Evolutionary conservation across 37 sponge, comb jelly and placozoan species (phyloP).

Genomic region (Chondrilla cf. caribensis): DNA sequence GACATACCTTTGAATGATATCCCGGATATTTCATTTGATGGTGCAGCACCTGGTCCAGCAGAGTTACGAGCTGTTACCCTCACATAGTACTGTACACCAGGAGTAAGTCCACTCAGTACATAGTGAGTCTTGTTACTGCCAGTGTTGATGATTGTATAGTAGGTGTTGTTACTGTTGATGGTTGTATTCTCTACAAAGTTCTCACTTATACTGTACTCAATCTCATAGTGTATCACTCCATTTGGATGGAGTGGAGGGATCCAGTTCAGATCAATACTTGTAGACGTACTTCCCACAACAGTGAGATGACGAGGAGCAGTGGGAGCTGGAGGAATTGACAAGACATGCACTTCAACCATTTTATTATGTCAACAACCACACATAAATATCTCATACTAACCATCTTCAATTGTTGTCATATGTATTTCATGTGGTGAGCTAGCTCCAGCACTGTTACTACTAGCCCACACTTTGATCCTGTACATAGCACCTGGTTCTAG

Average conservation of each 20-base stretch:
- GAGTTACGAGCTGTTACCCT: not conserved
- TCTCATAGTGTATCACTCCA: slow-evolving; percentile 17
- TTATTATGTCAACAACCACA: no score
- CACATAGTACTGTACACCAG: not conserved
- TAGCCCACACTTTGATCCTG: not conserved
- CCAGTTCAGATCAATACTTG: slow-evolving; percentile 7
- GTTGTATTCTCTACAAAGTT: not conserved
- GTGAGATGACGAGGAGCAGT: not conserved
- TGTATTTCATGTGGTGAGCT: not conserved
- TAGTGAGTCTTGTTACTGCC: not conserved
- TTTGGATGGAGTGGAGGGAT: not conserved
- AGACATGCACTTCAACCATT: no score
- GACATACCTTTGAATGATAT: not conserved
- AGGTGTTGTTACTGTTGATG: no score
- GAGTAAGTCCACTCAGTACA: not conserved
- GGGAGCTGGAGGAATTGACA: not conserved
- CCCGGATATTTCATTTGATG: not conserved
- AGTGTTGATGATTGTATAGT: not conserved
- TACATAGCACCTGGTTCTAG: not conserved
- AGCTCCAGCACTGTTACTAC: not conserved
- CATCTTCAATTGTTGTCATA: not conserved
- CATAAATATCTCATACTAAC: not conserved
- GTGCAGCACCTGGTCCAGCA: not conserved
- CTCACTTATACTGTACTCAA: not conserved
- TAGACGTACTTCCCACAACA: not conserved